Percentiles rank a stretch among this genome's conserved stretches.
phyloP scores from a whole-genome alignment of 2,888 invertebrate genomes.

The Schizaphis graminum region DNA sequence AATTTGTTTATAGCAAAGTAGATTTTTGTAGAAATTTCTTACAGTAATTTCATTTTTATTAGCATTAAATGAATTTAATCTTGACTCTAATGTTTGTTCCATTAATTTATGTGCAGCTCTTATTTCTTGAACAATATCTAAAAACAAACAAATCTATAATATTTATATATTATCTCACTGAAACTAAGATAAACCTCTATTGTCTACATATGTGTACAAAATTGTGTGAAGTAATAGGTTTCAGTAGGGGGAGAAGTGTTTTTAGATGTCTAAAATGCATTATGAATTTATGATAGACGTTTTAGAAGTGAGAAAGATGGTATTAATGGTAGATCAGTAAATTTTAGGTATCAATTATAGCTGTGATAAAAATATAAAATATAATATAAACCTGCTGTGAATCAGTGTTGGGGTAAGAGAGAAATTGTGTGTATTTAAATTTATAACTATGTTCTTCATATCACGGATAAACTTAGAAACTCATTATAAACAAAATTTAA shows the following conservation, averaged over 20 bases:
- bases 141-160: neutral
- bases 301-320: neutral
- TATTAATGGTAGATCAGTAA: neutral
- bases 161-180: neutral
- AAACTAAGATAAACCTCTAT: neutral
- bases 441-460: neutral
- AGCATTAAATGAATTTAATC: slow-evolving; percentile 44
- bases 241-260: neutral
- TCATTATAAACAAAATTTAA: neutral
- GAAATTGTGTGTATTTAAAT: neutral
- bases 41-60: slow-evolving; percentile 45
- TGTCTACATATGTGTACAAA: neutral
- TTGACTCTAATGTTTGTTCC: slow-evolving; percentile 60
- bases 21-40: neutral
- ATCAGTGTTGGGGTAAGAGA: neutral
- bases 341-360: neutral
- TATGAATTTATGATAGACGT: neutral
- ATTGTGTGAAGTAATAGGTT: neutral
- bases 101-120: slow-evolving; percentile 59
- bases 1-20: neutral
- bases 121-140: slow-evolving; percentile 62
- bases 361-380: neutral
- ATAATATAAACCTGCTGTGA: neutral
- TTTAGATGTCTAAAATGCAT: neutral
- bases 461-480: neutral